Base-by-base conservation (phyloP, 2,888 invertebrate genomes). In the Hirtodrosophila duncani region DNA sequence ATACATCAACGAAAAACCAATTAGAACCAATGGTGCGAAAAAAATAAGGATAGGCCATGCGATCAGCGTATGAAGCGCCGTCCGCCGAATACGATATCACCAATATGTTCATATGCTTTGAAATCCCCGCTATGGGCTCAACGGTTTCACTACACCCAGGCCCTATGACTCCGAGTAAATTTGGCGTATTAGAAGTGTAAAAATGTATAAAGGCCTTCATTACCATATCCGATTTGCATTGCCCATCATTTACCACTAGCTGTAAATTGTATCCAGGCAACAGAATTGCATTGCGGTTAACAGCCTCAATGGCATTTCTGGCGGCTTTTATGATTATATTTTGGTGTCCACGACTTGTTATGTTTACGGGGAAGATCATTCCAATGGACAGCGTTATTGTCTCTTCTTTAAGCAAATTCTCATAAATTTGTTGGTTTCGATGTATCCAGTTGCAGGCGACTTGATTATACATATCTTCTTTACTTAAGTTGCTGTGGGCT, bases 101-200 rank as follows among this genome's bases (percentile, higher is more conserved):
- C 49, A 93, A 88, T 38, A 92, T 92, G 62, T 89, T 90, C 72
- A 91, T 93, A 72, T 92, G 91, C 56, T 91, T 91, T 0, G 94
- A 92, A 2, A 94, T 90, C 0, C 93, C 93, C 0, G 93, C 93
- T 21, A 94, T 88, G 0, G 94, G 93, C 78, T 94, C 93, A 0
- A 94, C 92, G 0, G 94, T 93, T 81, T 94, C 94, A 0, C 93
- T 93, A 75, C 94, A 94, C 0, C 92, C 93, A 0, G 94, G 94
- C 4, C 94, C 94, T 33, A 94, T 81, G 1, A 94, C 90, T 0
- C 94, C 94, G 50, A 92, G 88, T 52, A 94, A 86, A 36, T 89
- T 89, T 0, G 56, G 63, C 5, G 89, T 88, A 43, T 92, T 70
- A n/a, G n/a, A n/a, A n/a, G n/a, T n/a, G 13, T 72, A 90, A 78